phyloP scores from a whole-genome alignment of 2,113 vertebrate genomes.

The Gadus chalcogrammus region DNA sequence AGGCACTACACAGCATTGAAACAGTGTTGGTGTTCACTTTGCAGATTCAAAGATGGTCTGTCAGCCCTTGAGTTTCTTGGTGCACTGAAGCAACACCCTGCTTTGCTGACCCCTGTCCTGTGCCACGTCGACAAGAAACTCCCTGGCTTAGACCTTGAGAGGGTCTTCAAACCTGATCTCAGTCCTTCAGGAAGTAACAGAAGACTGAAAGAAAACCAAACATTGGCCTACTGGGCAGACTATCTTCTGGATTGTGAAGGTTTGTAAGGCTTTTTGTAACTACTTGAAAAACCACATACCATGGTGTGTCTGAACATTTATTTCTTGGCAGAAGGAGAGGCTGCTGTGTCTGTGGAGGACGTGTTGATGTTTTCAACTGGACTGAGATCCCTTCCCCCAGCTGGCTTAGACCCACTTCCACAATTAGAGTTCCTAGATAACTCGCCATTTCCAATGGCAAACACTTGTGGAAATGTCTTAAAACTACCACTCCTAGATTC shows the following conservation, averaged over 20 bases:
- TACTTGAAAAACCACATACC: no score
- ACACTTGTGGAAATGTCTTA: slow-evolving; percentile 6
- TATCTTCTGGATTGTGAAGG: slow-evolving; percentile 44
- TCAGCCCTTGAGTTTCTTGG: slow-evolving; percentile 22
- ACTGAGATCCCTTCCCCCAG: neutral
- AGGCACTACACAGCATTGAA: no score
- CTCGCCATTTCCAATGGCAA: neutral
- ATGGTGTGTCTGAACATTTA: no score
- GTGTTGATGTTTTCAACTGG: no score
- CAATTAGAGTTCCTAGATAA: neutral
- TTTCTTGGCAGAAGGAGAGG: no score
- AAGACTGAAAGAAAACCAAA: slow-evolving; percentile 22
- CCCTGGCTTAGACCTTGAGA: slow-evolving; percentile 9
- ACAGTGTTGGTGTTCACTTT: slow-evolving; percentile 9
- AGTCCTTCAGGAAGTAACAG: slow-evolving; percentile 37
- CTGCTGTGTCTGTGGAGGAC: no score
- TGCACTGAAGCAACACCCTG: slow-evolving; percentile 30
- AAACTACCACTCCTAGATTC: neutral
- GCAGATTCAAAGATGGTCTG: slow-evolving; percentile 37
- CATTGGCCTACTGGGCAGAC: slow-evolving; percentile 35
- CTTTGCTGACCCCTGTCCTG: slow-evolving; percentile 30
- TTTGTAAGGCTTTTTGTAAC: slow-evolving; percentile 17
- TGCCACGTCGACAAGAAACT: slow-evolving; percentile 28
- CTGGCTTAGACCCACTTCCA: neutral
- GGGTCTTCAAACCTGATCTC: slow-evolving; percentile 32